These are phyloP conservation scores for Eugnorisma glareosa DNA, from an alignment of 2,888 invertebrate genomes.

Conservation along the genomic window DNA sequence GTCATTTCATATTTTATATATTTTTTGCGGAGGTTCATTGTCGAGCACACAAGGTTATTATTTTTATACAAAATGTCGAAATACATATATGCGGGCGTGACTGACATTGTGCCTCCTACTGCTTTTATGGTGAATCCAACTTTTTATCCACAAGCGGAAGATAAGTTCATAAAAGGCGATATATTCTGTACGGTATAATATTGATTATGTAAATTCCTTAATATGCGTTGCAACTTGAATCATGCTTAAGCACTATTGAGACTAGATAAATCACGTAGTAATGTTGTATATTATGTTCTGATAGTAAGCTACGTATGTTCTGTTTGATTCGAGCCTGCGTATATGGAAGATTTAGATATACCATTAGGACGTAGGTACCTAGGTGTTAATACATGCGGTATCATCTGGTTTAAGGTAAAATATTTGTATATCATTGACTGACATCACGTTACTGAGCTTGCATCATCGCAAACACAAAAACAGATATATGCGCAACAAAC, in stretches of 20 bases:
- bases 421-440: constrained; percentile 47
- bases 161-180: constrained; percentile 36
- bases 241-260: constrained; percentile 43
- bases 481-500: constrained; percentile 55
- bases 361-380: constrained; percentile 6
- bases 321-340: constrained; percentile 40
- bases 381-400: constrained; percentile 5
- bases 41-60: constrained; percentile 76
- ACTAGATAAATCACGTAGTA: constrained; percentile 58
- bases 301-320: constrained; percentile 38
- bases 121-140: constrained; percentile 56
- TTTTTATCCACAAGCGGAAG: constrained; percentile 52
- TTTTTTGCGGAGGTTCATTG: constrained; percentile 75
- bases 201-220: constrained; percentile 53
- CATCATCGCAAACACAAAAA: constrained; percentile 62
- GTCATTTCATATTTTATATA: constrained; percentile 66
- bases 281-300: constrained; percentile 45
- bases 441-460: constrained; percentile 53
- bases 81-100: constrained; percentile 68
- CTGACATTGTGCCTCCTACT: constrained; percentile 66
- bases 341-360: constrained; percentile 38
- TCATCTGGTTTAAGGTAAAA: constrained; percentile 38
- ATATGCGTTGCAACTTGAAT: constrained; percentile 51
- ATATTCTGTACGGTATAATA: constrained; percentile 41
- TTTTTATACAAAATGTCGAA: constrained; percentile 71